Evolutionary conservation across 2,888 invertebrate species (phyloP).

Genomic region (Sphecodes monilicornis): DNA sequence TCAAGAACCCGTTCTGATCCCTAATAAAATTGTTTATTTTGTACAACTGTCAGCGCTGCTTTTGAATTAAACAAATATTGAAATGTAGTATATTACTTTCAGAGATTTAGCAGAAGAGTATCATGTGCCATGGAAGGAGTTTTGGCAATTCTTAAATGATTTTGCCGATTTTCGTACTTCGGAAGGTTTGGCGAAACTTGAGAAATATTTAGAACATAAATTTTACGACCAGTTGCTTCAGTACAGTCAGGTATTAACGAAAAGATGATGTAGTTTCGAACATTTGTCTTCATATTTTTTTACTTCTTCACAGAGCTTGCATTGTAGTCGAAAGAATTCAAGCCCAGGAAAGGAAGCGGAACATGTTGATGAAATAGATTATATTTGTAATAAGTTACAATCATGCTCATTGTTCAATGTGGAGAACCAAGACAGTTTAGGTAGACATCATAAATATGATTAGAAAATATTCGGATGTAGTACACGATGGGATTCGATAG

Average conservation of each 20-base stretch:
- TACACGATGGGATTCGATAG: neutral
- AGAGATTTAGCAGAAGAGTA: slow-evolving; percentile 90
- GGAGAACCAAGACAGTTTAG: slow-evolving; percentile 49
- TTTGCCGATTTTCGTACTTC: slow-evolving; percentile 91
- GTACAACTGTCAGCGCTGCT: neutral
- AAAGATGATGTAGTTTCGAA: neutral
- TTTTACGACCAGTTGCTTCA: slow-evolving; percentile 84
- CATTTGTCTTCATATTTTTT: slow-evolving; percentile 27
- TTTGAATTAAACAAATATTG: slow-evolving; percentile 21
- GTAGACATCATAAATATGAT: slow-evolving; percentile 31
- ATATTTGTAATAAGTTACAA: slow-evolving; percentile 66
- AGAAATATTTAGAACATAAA: slow-evolving; percentile 89
- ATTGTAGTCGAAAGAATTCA: slow-evolving; percentile 21
- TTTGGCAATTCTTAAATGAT: slow-evolving; percentile 95
- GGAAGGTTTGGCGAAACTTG: slow-evolving; percentile 91
- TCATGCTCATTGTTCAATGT: slow-evolving; percentile 57
- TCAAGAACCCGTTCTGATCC: too few relatives aligned
- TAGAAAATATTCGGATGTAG: slow-evolving; percentile 2
- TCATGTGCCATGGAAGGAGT: slow-evolving; percentile 94
- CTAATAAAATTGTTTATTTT: neutral
- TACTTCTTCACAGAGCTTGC: slow-evolving; percentile 47
- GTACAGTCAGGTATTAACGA: slow-evolving; percentile 47
- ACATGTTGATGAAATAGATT: slow-evolving; percentile 66
- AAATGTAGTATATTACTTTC: slow-evolving; percentile 64
- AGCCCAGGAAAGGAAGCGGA: slow-evolving; percentile 6